Evolutionary conservation across 2,888 invertebrate genomes (phyloP), one percentile per base, ranked within the genome.

Genomic region (Lacanobia oleracea): DNA sequence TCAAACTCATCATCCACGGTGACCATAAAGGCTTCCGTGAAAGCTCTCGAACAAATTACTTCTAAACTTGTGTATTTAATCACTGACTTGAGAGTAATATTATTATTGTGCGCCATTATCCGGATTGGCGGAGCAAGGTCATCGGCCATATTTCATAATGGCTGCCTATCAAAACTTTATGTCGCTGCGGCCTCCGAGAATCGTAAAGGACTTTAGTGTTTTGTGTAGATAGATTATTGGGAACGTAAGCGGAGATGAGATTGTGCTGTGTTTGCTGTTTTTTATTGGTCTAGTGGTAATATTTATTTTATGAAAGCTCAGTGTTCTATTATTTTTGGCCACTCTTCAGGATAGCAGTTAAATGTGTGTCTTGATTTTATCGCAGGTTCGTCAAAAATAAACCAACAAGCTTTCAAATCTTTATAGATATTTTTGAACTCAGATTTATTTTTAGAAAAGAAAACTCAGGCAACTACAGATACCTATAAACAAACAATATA

Each of bases 151-250:
- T 86, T 84, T 86, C 89, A 86, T 91, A 91, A 93, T 88, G 87
- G 83, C 80, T 69, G 75, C 82, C 88, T 89, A 93, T 93, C 91
- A 93, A 93, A 92, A 90, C 88, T 93, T 93, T 93, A 93, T 87
- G 91, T 84, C 85, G 82, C 78, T 81, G 82, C 82, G 77, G 83
- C 88, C 72, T 77, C 67, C 81, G 91, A 91, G 89, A 88, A 88
- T 88, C 92, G 89, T 93, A 91, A 92, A 91, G 87, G 85, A 86
- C 87, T 93, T 92, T 90, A 92, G 88, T 86, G 86, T 88, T 83
- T 84, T 86, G 86, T 87, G 88, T 89, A 86, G 75, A 82, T 82
- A 85, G 83, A 86, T 86, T 85, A 85, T 86, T 85, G 63, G 72
- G 60, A 54, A 53, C 66, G 74, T 75, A 33, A 71, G 63, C 51